Percentiles rank a stretch among this genome's conserved stretches.
Evolutionary conservation across 2,797 vertebrate genomes (phyloP).

Genomic region (Phrynocephalus vlangalii): DNA sequence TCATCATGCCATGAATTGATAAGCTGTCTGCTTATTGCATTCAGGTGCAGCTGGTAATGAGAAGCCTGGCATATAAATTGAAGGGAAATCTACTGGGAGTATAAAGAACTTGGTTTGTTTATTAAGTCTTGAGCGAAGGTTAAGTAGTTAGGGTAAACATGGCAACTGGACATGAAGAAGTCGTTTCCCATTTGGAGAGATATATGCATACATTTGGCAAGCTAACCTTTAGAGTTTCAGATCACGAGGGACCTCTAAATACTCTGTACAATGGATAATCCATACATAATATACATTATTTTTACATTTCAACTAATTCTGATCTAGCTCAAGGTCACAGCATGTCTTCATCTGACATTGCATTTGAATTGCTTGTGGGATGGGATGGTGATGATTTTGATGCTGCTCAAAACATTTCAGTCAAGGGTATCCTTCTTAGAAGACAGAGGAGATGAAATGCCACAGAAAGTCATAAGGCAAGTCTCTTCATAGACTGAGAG

Average conservation of each 20-base stretch:
- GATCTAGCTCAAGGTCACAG: no score
- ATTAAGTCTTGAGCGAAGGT: constrained; percentile 3
- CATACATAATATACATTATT: no score
- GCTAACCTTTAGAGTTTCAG: no score
- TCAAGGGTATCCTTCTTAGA: not conserved
- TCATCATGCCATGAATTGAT: constrained; percentile 42
- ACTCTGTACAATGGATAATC: no score
- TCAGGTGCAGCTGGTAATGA: constrained; percentile 51
- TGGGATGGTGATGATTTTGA: not conserved
- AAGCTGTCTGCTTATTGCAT: constrained; percentile 35
- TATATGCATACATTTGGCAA: no score
- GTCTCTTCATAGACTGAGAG: not conserved
- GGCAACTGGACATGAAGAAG: constrained; percentile 26
- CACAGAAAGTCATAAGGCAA: not conserved
- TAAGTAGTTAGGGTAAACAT: constrained; percentile 26
- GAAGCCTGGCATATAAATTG: constrained; percentile 31
- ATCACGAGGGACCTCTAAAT: no score
- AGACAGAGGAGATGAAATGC: not conserved
- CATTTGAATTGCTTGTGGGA: constrained; percentile 2
- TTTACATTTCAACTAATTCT: no score
- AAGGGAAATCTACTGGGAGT: constrained; percentile 25
- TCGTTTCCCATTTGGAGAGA: constrained; percentile 43
- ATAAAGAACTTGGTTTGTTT: constrained; percentile 40
- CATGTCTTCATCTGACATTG: no score
- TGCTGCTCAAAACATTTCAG: not conserved